Percentiles rank a stretch among this genome's conserved stretches.
Conservation (phyloP, 2,888 invertebrate species). For the Drosophila mayaguana region DNA sequence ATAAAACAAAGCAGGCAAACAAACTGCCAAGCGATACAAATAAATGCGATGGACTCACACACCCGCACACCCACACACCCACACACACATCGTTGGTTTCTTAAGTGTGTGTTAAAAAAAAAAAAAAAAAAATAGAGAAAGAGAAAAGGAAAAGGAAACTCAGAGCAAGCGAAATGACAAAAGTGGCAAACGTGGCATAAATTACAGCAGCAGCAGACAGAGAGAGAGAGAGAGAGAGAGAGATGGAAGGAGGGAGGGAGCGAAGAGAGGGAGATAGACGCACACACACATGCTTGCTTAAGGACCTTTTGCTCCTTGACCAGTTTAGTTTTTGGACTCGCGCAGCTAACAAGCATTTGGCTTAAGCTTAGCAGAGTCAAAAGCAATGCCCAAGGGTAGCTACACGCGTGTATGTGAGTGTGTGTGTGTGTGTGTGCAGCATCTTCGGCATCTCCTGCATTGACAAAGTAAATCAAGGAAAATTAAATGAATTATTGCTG, state of each 20-base stretch:
- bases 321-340: slow-evolving; percentile 41
- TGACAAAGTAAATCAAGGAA: slow-evolving; percentile 79
- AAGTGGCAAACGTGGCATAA: slow-evolving; percentile 80
- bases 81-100: not conserved
- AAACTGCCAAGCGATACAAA: slow-evolving; percentile 50
- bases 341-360: slow-evolving; percentile 52
- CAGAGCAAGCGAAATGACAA: slow-evolving; percentile 71
- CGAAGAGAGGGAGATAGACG: slow-evolving; percentile 5
- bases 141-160: slow-evolving; percentile 4
- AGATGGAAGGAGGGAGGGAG: slow-evolving; percentile 7
- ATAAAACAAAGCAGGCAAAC: slow-evolving; percentile 77
- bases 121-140: too few relatives aligned
- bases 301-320: slow-evolving; percentile 47
- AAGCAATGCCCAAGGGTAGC: slow-evolving; percentile 1
- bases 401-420: not conserved
- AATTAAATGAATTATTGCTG: slow-evolving; percentile 82
- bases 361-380: not conserved
- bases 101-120: slow-evolving; percentile 21
- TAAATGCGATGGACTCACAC: slow-evolving; percentile 20
- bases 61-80: not conserved
- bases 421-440: slow-evolving; percentile 6
- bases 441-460: slow-evolving; percentile 34
- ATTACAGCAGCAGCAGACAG: slow-evolving; percentile 54
- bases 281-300: not conserved
- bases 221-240: slow-evolving; percentile 1